Evolutionary conservation across 2,797 vertebrate genomes (phyloP), one percentile per base, ranked within the genome.

Genomic region (Anomalospiza imberbis): DNA sequence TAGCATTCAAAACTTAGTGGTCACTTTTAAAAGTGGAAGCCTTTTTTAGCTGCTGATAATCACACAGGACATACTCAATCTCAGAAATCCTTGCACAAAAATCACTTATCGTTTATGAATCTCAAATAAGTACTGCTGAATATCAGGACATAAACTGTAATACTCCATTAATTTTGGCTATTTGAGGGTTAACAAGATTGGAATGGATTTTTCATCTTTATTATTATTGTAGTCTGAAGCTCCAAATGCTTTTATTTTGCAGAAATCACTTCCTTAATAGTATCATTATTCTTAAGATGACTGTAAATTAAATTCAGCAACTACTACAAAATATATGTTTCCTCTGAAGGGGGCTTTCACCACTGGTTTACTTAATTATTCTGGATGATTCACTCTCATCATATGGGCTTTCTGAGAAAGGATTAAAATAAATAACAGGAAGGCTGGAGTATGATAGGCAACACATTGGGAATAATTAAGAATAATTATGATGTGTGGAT

Each of bases 301-400:
- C 92, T 96, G 82, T 93, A 97, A 96, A 96, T 94, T 97, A 95
- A 97, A 97, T 96, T 93, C 81, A 65, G 77, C 55, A 91, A 90
- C 92, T 95, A 96, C 73, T 93, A 93, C 45, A 81, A 94, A 96
- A 96, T 76, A 87, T 85, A 17, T 76, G 61, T 96, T 91, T 95
- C 57, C 68, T 94, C 72, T 91, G 65, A 84, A 78, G 86, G 42
- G 20, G 76, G 25, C 62, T 93, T 93, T 89, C 66, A 78, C 76
- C 47, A 53, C 80, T 88, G 87, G 95, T 97, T 97, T 96, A 91
- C 83, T 93, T 96, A 94, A 97, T 97, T 97, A 96, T 96, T 97
- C 79, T 93, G 92, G 85, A 96, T 94, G 88, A 95, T 92, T 96
- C 78, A 86, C 47, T 96, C 25, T 79, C 22, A 88, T 83, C 53